Base-by-base conservation (phyloP, 2,113 vertebrate genomes). In the Prolemur simus region DNA sequence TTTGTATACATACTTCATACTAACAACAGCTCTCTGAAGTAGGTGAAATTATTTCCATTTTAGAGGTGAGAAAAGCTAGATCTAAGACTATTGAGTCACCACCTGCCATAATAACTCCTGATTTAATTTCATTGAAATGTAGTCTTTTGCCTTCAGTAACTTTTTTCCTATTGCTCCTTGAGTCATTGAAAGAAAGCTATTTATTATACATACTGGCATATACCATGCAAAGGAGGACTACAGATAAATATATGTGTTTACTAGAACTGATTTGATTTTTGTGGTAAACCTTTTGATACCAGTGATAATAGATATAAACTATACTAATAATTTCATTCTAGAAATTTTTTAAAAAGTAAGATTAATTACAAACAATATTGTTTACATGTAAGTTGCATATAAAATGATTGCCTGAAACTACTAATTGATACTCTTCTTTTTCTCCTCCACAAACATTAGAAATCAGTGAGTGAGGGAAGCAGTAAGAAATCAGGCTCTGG, bases 401-500 rank as follows among this genome's bases (percentile, higher is more conserved):
- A 56, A 90, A 87, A 25, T 83, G 47, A 0, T 71, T 85, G 18
- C 45, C 91, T 64, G 85, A 84, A 89, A 83, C 29, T 98, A 98
- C 96, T 96, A 97, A 87, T 87, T 97, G 88, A 95, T 87, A 94
- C 34, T 94, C 42, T 15, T 15, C 18, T 47, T 66, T 95, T 95
- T 89, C 21, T 80, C 73, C 6, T 87, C 32, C 39, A 60, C 56
- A 86, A 88, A 95, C 17, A 14, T 84, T 98, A 99, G 99, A 99
- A 99, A 98, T 98, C 98, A 84, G 98, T 99, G 25, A 94, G 96
- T 96, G 98, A 99, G 77, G 99, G 99, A 34, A 98, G 98, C 95
- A 97, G 97, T 96, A 99, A 99, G 83, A 99, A 99, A 95, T 98
- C 98, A 71, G 98, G 99, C 80, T 99, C 99, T 90, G 99, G 99